Evolutionary conservation across 2,113 vertebrate genomes (phyloP).

Genomic region (Tursiops truncatus): DNA sequence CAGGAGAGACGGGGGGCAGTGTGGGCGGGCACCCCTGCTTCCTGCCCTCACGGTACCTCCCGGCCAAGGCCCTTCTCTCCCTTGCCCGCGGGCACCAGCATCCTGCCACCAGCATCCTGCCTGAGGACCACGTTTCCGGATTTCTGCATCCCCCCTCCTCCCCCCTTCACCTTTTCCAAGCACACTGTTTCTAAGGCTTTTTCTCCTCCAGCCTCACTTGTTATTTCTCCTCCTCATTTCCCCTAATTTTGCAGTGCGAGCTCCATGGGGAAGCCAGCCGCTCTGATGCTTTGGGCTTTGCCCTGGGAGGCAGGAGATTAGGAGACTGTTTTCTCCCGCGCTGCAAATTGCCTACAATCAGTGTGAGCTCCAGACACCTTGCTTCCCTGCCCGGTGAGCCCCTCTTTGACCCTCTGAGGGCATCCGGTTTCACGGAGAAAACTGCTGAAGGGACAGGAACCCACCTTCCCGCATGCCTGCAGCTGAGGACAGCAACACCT

Average conservation of each 20-base stretch:
- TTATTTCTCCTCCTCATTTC: not conserved
- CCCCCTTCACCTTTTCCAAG: not conserved
- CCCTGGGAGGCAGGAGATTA: too few species aligned
- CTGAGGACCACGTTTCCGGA: not conserved
- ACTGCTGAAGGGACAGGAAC: not conserved
- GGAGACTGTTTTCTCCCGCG: not conserved
- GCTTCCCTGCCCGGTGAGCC: rapidly evolving
- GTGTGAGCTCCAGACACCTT: not conserved
- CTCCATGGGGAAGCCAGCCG: not conserved
- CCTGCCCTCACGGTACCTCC: not conserved
- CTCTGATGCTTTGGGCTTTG: not conserved
- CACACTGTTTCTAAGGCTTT: not conserved
- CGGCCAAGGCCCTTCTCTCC: not conserved
- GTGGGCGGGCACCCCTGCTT: not conserved
- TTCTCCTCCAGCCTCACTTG: not conserved
- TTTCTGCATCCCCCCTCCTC: not conserved
- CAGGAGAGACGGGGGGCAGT: not conserved
- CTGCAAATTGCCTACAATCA: not conserved
- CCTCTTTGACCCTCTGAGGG: not conserved
- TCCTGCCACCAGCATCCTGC: not conserved
- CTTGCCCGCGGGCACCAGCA: not conserved
- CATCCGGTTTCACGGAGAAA: not conserved
- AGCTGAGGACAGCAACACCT: not conserved
- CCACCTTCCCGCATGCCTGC: not conserved
- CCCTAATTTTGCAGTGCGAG: not conserved